Conservation (phyloP, 2,888 invertebrate genomes). For the Onthophagus sagittarius region DNA sequence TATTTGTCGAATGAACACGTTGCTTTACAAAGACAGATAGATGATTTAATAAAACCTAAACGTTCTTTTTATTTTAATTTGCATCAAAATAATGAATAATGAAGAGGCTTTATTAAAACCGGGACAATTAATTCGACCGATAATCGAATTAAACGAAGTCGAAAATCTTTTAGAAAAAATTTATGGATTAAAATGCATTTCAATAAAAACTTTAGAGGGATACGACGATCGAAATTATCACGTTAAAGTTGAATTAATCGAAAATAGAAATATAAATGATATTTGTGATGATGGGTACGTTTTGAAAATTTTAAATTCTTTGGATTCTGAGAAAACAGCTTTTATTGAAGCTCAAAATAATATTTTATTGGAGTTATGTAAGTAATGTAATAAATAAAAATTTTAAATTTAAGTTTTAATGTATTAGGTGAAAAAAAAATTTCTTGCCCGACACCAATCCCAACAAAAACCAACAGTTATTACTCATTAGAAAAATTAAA, state of each 20-base stretch:
- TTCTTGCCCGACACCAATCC: conserved; percentile 65
- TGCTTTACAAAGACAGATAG: too few species aligned
- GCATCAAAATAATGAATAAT: neutral
- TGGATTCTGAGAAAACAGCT: conserved; percentile 67
- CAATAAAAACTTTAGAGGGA: conserved; percentile 62
- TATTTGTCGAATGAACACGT: too few species aligned
- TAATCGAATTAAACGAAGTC: conserved; percentile 53
- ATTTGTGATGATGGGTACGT: conserved; percentile 65
- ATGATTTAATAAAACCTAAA: neutral
- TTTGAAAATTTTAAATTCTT: conserved; percentile 77
- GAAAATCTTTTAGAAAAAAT: conserved; percentile 54
- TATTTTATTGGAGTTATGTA: conserved; percentile 67
- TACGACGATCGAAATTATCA: conserved; percentile 79
- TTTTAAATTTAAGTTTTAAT: too few species aligned
- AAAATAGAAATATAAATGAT: conserved; percentile 51
- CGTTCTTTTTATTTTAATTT: neutral
- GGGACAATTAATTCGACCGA: conserved; percentile 57
- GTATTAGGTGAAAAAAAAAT: conserved; percentile 22
- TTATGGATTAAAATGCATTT: conserved; percentile 60
- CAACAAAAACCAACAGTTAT: conserved; percentile 62
- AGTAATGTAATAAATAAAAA: conserved; percentile 38
- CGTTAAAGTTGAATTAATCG: conserved; percentile 55
- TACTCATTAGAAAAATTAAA: conserved; percentile 55
- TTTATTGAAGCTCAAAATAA: conserved; percentile 74
- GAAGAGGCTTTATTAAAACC: conserved; percentile 42